These are phyloP conservation scores for Noctilio leporinus DNA, from an alignment of 2,113 vertebrate species.

Conservation along the genomic window DNA sequence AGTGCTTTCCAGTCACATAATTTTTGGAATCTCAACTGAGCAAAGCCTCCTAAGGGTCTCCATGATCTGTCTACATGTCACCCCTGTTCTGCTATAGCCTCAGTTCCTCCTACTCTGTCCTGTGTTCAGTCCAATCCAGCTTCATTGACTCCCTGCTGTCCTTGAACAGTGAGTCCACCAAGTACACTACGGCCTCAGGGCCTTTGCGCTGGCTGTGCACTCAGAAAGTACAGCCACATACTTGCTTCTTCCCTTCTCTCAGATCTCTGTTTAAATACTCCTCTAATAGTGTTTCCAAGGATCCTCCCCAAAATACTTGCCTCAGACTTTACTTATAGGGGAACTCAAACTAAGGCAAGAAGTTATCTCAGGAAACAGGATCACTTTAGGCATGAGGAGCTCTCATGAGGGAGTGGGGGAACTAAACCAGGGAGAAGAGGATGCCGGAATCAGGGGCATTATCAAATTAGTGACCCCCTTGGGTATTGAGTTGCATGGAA, in stretches of 20 bases:
- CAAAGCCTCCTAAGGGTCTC: neutral
- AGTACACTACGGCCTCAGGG: neutral
- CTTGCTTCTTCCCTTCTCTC: neutral
- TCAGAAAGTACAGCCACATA: fast-evolving
- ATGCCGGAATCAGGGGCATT: too few relatives aligned
- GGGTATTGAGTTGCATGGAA: neutral
- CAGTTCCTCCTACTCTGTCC: neutral
- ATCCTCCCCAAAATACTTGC: neutral
- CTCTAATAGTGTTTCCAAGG: neutral
- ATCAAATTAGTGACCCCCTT: neutral
- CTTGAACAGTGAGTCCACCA: neutral
- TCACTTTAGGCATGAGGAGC: neutral
- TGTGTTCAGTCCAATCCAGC: neutral
- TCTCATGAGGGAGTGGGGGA: neutral
- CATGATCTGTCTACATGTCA: neutral
- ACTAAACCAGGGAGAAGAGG: neutral
- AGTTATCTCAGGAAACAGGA: neutral
- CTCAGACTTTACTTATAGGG: neutral
- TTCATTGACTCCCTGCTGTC: neutral
- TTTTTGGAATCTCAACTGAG: neutral
- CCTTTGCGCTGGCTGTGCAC: neutral
- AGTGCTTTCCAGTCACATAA: neutral
- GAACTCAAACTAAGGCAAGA: neutral
- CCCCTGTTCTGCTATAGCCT: neutral
- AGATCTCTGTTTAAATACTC: neutral